Conservation (phyloP, 2,113 vertebrate species). For the Nothobranchius furzeri region DNA sequence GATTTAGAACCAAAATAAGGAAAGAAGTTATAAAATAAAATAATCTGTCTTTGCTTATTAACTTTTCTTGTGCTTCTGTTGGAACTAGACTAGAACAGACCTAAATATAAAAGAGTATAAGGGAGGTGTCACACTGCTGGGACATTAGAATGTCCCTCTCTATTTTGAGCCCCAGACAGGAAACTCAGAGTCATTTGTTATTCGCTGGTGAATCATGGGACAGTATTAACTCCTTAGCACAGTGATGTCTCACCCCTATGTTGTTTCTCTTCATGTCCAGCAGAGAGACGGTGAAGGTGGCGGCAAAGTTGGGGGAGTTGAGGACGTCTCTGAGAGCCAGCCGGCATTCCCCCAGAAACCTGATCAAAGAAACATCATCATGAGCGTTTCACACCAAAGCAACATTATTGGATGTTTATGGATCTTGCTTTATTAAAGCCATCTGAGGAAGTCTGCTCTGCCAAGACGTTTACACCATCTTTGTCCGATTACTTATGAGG, state of each 20-base stretch:
- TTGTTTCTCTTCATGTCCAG: slow-evolving; percentile 88
- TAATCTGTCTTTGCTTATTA: too few relatives aligned
- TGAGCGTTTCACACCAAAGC: neutral
- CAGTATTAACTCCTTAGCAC: slow-evolving; percentile 4
- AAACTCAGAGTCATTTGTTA: slow-evolving; percentile 27
- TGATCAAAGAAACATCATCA: slow-evolving; percentile 44
- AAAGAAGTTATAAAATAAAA: too few relatives aligned
- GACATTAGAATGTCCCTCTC: slow-evolving; percentile 12
- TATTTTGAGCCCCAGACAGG: slow-evolving; percentile 39
- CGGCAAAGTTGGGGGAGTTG: slow-evolving; percentile 82
- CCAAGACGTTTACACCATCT: too few relatives aligned
- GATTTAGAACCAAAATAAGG: too few relatives aligned
- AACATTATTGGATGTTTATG: neutral
- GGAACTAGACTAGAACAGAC: neutral
- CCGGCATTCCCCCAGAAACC: slow-evolving; percentile 89
- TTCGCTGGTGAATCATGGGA: neutral
- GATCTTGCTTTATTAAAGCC: too few relatives aligned
- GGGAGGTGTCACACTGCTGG: neutral
- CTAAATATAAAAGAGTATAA: neutral
- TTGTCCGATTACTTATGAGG: too few relatives aligned
- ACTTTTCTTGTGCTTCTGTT: too few relatives aligned
- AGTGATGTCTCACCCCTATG: slow-evolving; percentile 81
- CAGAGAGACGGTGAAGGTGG: slow-evolving; percentile 86
- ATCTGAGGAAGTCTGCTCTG: too few relatives aligned
- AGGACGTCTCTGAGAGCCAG: slow-evolving; percentile 87